phyloP scores from a whole-genome alignment of 2,888 invertebrate genomes.

The Patella caerulea region DNA sequence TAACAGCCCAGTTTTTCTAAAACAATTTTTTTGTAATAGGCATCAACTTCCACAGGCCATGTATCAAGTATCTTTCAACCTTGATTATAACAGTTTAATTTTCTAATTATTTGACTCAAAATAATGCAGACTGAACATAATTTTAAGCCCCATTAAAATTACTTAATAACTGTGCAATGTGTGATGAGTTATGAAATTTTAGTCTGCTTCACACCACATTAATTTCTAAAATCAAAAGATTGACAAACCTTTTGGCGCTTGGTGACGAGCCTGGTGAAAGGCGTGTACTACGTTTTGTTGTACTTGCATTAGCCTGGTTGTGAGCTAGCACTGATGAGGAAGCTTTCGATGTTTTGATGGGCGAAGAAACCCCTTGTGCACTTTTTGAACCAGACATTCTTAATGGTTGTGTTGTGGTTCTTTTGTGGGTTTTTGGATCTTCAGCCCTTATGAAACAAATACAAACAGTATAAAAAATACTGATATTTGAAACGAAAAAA shows the following conservation, averaged over 20 bases:
- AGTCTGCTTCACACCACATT: no score
- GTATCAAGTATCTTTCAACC: no score
- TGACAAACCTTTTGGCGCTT: slow-evolving; percentile 61
- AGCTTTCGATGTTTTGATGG: slow-evolving; percentile 66
- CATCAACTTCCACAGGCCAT: no score
- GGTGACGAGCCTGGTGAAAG: slow-evolving; percentile 51
- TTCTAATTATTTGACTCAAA: no score
- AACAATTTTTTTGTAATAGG: no score
- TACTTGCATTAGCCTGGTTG: slow-evolving; percentile 50
- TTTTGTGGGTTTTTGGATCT: slow-evolving; percentile 63
- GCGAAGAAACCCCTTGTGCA: slow-evolving; percentile 62
- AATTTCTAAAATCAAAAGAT: neutral
- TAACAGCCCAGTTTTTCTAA: no score
- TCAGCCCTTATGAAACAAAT: slow-evolving; percentile 50
- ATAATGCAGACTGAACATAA: no score
- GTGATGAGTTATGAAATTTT: no score
- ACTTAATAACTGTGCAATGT: no score
- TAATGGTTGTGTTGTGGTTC: slow-evolving; percentile 61
- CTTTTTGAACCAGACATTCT: slow-evolving; percentile 59
- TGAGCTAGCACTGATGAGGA: slow-evolving; percentile 49
- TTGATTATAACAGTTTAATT: no score
- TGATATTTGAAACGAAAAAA: neutral
- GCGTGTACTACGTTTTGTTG: slow-evolving; percentile 54
- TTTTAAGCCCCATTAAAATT: no score
- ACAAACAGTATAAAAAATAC: slow-evolving; percentile 28